Base-by-base conservation (phyloP, 2,888 invertebrate genomes). In the Coelopa pilipes region DNA sequence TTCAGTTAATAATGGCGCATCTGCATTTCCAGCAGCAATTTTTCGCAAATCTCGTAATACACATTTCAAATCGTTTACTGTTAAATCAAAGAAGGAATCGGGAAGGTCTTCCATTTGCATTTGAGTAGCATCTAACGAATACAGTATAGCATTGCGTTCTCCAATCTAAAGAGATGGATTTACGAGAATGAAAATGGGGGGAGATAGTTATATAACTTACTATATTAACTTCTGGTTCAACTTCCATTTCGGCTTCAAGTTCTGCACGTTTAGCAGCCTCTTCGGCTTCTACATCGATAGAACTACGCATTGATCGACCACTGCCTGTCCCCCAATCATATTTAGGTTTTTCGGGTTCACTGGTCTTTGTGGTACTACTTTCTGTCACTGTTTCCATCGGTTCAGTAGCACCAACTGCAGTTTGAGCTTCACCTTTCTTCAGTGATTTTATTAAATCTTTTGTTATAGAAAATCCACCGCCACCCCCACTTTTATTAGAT, bases 61-160 rank as follows among this genome's bases (percentile, higher is more conserved):
- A 82, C 90, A 90, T 81, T 92, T 92, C 0, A 96, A 92, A 89
- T 98, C 98, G 74, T 92, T 91, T 60, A 95, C 90, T 1, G 95
- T 95, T 59, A 97, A 87, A 76, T 96, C 94, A 85, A 94, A 98
- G 86, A 97, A 98, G 68, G 94, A 94, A 86, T 97, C 96, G 0
- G 94, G 93, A 53, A 93, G 87, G 73, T 96, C 94, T 69, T 93
- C 92, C 15, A 87, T 84, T 53, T 91, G 90, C 81, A 91, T 90
- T 82, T 91, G 90, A 46, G 90, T 89, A n/a, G 89, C 88, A 82
- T 90, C 90, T 68, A 90, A 83, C 76, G 91, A 92, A 84, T 93
- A 96, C 24, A 92, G 88, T 78, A 96, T 89, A 1, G 95, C 95
- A 85, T 93, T 93, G 77, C 94, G 90, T 74, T 91, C 90, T 63